Base-by-base conservation (phyloP, 2,888 invertebrate genomes). In the Habrosyne pyritoides region DNA sequence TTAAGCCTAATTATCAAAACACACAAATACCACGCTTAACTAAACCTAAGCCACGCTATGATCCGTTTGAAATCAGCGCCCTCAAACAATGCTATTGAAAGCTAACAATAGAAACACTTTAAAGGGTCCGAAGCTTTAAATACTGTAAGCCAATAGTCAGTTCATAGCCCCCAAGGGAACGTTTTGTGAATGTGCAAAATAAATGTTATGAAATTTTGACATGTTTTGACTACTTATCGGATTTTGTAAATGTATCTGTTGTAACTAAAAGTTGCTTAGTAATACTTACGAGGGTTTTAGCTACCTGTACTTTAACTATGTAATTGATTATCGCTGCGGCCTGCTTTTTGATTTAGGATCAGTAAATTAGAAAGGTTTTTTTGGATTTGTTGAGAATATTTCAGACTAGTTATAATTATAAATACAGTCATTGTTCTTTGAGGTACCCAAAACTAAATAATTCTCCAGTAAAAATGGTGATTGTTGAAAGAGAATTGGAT, bases 211-310 rank as follows among this genome's bases (percentile, higher is more conserved):
- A 51, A 65, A 76, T 81, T 89, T 86, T 89, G 90, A 86, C 85
- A 84, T 91, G 84, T 90, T 91, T 83, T 90, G 91, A 91, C 89
- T 80, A 63, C 54, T 69, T 79, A 77, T 81, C 64, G 83, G 80
- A 84, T 88, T 86, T 81, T 68, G 66, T 61, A 36, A 61, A 67
- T 63, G 53, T 42, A 58, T 64, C 70, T 59, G 54, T 59, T 57
- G 73, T 66, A 66, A 55, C 52, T 50, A 61, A 72, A 75, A 77
- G 69, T 61, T 82, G 87, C 86, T 79, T 69, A 66, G 83, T 89
- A 87, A 90, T 84, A 79, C 71, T 80, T 67, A 81, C 77, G 68
- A 67, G 56, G 65, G 65, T 61, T 59, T 42, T 55, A 52, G 72
- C 87, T 88, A 87, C 87, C 86, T 87, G 85, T 78, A 56, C 75